phyloP scores from a whole-genome alignment of 2,797 vertebrate species.

The Alcedo quadribrachys region DNA sequence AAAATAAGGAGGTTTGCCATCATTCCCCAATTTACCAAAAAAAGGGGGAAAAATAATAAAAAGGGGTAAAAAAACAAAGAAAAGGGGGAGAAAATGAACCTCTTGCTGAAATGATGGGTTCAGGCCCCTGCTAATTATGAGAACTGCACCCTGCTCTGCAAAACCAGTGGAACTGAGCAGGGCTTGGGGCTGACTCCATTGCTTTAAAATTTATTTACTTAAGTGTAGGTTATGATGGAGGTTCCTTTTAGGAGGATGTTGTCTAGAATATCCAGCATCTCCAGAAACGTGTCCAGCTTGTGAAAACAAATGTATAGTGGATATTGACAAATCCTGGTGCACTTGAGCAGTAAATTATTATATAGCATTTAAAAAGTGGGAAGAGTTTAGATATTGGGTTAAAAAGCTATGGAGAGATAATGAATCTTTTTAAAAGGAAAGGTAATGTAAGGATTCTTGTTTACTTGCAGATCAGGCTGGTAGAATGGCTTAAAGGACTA shows the following conservation, averaged over 20 bases:
- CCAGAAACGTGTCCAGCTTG: neutral
- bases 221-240: neutral
- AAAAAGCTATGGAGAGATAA: neutral
- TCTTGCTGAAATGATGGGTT: neutral
- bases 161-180: neutral
- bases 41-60: too few relatives aligned
- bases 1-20: neutral
- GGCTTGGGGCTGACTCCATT: accelerated
- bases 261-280: neutral
- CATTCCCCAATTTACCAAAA: neutral
- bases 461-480: neutral
- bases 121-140: neutral
- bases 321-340: accelerated
- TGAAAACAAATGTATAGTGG: neutral
- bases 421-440: neutral
- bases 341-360: neutral
- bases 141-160: neutral
- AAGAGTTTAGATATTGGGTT: neutral
- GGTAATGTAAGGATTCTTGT: neutral
- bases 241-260: neutral
- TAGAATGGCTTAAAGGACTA: neutral
- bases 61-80: too few relatives aligned
- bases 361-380: neutral
- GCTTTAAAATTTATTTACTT: neutral
- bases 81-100: neutral